Evolutionary conservation across 2,797 vertebrate genomes (phyloP).

Genomic region (Mus caroli): DNA sequence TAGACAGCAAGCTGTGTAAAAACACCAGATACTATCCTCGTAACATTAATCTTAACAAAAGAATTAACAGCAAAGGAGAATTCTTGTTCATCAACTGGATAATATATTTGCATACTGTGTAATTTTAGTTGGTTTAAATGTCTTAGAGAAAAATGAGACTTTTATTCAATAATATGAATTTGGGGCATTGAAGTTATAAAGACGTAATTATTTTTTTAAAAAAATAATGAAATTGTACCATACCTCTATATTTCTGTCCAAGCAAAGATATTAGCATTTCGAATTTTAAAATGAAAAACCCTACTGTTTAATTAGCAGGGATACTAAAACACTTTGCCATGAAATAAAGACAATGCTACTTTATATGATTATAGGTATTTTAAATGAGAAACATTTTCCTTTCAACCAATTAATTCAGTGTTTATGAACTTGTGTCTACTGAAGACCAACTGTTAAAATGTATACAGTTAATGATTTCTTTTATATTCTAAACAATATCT

Average conservation of each 20-base stretch:
- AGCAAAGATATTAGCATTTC: background rate
- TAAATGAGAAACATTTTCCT: conserved; percentile 43
- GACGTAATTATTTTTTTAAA: conserved; percentile 22
- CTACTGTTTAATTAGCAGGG: conserved; percentile 19
- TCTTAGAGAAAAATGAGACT: background rate
- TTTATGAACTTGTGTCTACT: conserved; percentile 23
- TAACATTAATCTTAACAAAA: conserved; percentile 21
- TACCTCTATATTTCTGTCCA: background rate
- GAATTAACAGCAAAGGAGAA: background rate
- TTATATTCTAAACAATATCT: background rate
- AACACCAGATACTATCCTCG: background rate
- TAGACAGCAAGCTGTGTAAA: background rate
- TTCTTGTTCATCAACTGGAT: background rate
- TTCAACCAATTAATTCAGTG: conserved; percentile 4
- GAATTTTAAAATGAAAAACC: conserved; percentile 19
- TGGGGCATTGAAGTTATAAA: conserved; percentile 3
- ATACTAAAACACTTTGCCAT: conserved; percentile 38
- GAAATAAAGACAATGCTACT: conserved; percentile 40
- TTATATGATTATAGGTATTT: conserved; percentile 24
- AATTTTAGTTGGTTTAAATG: conserved; percentile 37
- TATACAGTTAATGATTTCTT: conserved; percentile 17
- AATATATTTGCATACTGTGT: conserved; percentile 10
- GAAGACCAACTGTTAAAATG: background rate
- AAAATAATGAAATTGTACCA: conserved; percentile 32
- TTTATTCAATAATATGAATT: background rate